A percentile compares a stretch with the other conserved stretches of the same genome.
These are phyloP conservation scores for Python bivittatus DNA, from an alignment of 2,113 vertebrate genomes.

Conservation along the genomic window DNA sequence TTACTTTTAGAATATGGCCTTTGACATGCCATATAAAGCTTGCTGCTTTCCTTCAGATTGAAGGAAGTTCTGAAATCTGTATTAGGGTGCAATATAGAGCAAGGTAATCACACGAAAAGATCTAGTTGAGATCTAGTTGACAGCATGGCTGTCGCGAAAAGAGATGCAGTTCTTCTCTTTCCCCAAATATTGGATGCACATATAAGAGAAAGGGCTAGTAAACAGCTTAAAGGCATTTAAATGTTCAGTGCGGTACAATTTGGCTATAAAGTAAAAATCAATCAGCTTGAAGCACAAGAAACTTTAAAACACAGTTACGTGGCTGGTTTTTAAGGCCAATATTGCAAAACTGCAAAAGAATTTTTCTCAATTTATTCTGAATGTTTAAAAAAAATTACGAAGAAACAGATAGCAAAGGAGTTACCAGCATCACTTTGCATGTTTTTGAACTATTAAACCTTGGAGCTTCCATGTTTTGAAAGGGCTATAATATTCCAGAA, in stretches of 20 bases:
- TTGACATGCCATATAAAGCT: too few species aligned
- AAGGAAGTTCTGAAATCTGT: too few species aligned
- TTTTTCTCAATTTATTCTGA: neutral
- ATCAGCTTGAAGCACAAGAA: neutral
- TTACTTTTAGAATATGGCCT: too few species aligned
- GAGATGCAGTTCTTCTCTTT: neutral
- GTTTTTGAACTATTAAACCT: too few species aligned
- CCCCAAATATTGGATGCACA: neutral
- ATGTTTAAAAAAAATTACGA: neutral
- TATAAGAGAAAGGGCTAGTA: neutral
- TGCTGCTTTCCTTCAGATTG: too few species aligned
- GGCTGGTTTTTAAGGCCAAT: neutral
- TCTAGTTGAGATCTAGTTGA: neutral
- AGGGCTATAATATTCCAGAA: neutral
- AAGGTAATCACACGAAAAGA: neutral
- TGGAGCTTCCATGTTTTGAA: conserved; percentile 44
- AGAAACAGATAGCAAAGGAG: too few species aligned
- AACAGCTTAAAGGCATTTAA: neutral
- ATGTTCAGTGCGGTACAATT: neutral
- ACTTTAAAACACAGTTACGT: neutral
- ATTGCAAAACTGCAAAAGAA: neutral
- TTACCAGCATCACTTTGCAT: too few species aligned
- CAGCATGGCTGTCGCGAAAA: neutral
- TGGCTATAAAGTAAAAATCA: neutral
- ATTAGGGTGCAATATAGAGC: too few species aligned